These are phyloP conservation scores for Cephalotes varians DNA, from an alignment of 2,888 invertebrate species.

Conservation along the genomic window DNA sequence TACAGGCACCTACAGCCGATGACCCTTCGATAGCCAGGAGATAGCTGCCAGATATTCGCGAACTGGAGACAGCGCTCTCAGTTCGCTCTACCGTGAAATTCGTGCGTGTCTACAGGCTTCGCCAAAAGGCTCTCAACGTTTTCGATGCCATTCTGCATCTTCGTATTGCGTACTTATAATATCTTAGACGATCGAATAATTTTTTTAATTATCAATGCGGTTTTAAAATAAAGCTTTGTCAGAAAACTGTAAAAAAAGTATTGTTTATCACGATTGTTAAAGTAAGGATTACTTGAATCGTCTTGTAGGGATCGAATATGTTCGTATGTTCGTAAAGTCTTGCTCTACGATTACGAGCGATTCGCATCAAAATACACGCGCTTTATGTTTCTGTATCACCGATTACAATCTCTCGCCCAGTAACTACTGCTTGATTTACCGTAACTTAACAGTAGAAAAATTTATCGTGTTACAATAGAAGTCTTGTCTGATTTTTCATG, in stretches of 20 bases:
- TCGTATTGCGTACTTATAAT: neutral
- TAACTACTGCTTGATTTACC: constrained; percentile 77
- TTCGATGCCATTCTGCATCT: neutral
- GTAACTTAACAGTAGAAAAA: constrained; percentile 75
- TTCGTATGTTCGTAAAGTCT: constrained; percentile 62
- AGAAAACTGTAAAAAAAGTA: neutral
- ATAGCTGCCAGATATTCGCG: constrained; percentile 80
- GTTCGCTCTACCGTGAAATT: constrained; percentile 73
- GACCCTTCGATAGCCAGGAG: constrained; percentile 76
- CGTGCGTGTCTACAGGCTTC: constrained; percentile 72
- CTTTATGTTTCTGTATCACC: constrained; percentile 76
- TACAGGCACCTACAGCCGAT: constrained; percentile 69
- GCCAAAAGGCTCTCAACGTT: constrained; percentile 62
- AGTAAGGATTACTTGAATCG: constrained; percentile 46
- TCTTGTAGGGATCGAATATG: constrained; percentile 54
- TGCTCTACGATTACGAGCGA: constrained; percentile 72
- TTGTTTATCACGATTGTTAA: neutral
- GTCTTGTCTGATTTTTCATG: constrained; percentile 77
- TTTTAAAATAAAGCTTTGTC: neutral
- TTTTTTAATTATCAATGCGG: neutral
- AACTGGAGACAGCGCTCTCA: constrained; percentile 75
- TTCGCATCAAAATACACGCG: constrained; percentile 68
- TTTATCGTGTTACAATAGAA: too few species aligned
- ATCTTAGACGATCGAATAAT: neutral
- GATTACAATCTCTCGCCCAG: constrained; percentile 69